A percentile compares a stretch with the other conserved stretches of the same genome.
phyloP scores from a whole-genome alignment of 2,113 vertebrate species.

The Falcunculus frontatus region DNA sequence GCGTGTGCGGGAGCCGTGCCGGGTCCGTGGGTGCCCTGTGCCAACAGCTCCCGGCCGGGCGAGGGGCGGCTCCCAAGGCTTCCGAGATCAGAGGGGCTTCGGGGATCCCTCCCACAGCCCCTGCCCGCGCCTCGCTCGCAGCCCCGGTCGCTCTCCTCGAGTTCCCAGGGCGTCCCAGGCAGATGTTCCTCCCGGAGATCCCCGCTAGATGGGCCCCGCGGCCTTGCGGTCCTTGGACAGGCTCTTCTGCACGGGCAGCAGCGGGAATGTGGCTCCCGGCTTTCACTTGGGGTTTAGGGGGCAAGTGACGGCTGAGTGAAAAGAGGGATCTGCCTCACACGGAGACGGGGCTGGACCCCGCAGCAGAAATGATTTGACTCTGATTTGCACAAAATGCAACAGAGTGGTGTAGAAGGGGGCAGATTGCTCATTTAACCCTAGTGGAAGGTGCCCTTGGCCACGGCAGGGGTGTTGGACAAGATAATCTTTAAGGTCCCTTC shows the following conservation, averaged over 20 bases:
- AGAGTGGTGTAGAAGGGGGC: neutral
- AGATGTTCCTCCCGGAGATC: neutral
- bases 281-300: accelerated
- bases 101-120: too few species aligned
- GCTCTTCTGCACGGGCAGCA: neutral
- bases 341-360: neutral
- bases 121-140: neutral
- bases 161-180: neutral
- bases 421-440: neutral
- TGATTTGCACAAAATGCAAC: neutral
- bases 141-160: neutral
- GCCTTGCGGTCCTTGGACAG: too few species aligned
- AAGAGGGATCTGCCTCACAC: neutral
- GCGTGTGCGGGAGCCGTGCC: accelerated
- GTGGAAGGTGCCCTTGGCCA: neutral
- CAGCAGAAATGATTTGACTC: too few species aligned
- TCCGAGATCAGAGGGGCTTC: neutral
- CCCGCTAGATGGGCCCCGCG: neutral
- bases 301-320: neutral
- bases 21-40: neutral
- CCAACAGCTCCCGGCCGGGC: neutral
- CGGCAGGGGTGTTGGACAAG: accelerated
- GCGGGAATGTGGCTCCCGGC: neutral
- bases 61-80: accelerated
- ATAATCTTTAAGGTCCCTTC: neutral